These are phyloP conservation scores for Campylomormyrus numenius DNA, from an alignment of 2,113 vertebrate species.

Conservation along the genomic window DNA sequence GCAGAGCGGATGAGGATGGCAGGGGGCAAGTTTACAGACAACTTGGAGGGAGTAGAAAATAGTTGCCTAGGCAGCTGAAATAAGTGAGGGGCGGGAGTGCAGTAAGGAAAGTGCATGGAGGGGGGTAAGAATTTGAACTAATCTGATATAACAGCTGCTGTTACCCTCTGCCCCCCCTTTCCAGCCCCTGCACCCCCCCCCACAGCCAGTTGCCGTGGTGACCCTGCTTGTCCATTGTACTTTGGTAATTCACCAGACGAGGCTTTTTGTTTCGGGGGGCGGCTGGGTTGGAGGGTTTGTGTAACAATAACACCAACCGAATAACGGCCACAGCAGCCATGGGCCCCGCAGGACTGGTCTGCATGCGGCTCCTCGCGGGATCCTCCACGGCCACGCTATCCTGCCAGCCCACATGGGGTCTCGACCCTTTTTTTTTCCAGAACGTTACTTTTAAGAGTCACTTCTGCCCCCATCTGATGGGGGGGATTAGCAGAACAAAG, in stretches of 20 bases:
- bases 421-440: neutral
- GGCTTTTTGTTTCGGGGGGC: conserved; percentile 66
- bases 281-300: conserved; percentile 49
- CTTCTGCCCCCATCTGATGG: neutral
- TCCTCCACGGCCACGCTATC: neutral
- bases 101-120: conserved; percentile 43
- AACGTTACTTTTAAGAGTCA: neutral
- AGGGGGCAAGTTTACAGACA: conserved; percentile 15
- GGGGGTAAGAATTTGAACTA: conserved; percentile 73
- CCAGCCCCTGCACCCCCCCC: conserved; percentile 35
- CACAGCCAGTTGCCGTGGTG: conserved; percentile 66
- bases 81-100: neutral
- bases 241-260: conserved; percentile 65
- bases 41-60: neutral
- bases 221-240: conserved; percentile 68
- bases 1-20: conserved; percentile 29
- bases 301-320: conserved; percentile 36
- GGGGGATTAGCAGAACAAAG: conserved; percentile 17
- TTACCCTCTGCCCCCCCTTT: conserved; percentile 47
- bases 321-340: conserved; percentile 18
- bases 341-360: neutral
- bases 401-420: neutral
- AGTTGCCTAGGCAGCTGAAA: neutral
- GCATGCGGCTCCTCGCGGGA: conserved; percentile 14
- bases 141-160: conserved; percentile 77